Conservation (phyloP, 2,888 invertebrate genomes). For the Micoletzkya japonica region DNA sequence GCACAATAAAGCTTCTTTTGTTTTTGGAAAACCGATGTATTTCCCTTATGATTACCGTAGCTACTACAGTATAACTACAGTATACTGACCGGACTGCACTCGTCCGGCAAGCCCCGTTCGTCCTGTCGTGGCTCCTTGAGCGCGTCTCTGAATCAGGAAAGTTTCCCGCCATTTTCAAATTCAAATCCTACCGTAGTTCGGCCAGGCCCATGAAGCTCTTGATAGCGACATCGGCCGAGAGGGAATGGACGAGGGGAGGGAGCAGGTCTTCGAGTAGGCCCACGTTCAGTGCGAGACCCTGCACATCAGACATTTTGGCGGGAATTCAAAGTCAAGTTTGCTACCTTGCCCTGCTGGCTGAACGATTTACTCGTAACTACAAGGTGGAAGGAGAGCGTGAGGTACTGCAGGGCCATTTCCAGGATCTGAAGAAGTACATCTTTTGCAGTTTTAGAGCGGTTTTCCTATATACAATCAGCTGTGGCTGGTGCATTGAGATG, state of each 20-base stretch:
- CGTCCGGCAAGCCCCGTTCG: slow-evolving; percentile 40
- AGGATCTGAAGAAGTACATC: slow-evolving; percentile 70
- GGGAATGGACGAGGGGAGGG: slow-evolving; percentile 77
- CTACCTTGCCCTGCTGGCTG: slow-evolving; percentile 71
- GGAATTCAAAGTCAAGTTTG: neutral
- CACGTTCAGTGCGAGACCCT: slow-evolving; percentile 77
- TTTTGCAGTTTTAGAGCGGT: neutral
- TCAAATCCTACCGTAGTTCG: slow-evolving; percentile 54
- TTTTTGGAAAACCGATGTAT: no score
- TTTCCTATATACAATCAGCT: no score
- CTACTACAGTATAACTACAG: no score
- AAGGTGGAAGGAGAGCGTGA: slow-evolving; percentile 78
- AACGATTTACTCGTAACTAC: slow-evolving; percentile 76
- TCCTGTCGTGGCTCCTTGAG: slow-evolving; percentile 8
- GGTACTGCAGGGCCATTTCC: slow-evolving; percentile 79
- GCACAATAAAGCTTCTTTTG: no score
- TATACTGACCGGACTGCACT: slow-evolving; percentile 51
- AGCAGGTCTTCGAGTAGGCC: slow-evolving; percentile 80
- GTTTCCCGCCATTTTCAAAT: neutral
- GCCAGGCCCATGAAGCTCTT: slow-evolving; percentile 74
- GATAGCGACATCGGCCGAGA: slow-evolving; percentile 82
- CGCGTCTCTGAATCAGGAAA: neutral
- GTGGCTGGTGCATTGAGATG: neutral
- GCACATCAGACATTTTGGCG: slow-evolving; percentile 27
- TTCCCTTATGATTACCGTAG: no score